Conservation (phyloP, 2,888 invertebrate genomes). For the Metallyticus violacea region DNA sequence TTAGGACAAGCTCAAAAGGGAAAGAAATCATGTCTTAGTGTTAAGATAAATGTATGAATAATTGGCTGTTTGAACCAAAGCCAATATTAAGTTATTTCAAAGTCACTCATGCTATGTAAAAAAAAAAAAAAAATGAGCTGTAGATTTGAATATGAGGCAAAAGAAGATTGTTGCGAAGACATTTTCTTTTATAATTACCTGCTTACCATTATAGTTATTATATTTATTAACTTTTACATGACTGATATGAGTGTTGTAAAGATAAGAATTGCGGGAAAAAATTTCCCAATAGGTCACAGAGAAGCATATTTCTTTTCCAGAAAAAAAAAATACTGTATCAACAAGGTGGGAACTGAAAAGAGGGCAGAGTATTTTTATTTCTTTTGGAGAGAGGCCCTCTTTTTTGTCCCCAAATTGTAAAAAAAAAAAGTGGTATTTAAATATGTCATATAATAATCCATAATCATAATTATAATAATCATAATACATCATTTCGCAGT, state of each 20-base stretch:
- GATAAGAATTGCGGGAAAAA: background rate
- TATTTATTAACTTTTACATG: background rate
- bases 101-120: background rate
- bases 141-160: background rate
- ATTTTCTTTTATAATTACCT: background rate
- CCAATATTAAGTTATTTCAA: background rate
- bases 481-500: background rate
- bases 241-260: background rate
- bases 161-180: background rate
- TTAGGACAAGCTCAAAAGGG: background rate
- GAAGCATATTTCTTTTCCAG: background rate
- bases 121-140: no score
- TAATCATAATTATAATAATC: background rate
- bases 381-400: slow-evolving; percentile 11
- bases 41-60: background rate
- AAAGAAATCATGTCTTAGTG: background rate
- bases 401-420: slow-evolving; percentile 5
- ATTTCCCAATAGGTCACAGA: background rate
- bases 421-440: background rate
- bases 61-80: background rate
- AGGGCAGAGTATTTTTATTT: slow-evolving; percentile 15
- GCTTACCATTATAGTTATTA: background rate
- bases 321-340: background rate
- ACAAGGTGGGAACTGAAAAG: background rate
- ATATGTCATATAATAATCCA: background rate